Conservation (phyloP, 2,888 invertebrate genomes). For the Hypselothyrea guttata region DNA sequence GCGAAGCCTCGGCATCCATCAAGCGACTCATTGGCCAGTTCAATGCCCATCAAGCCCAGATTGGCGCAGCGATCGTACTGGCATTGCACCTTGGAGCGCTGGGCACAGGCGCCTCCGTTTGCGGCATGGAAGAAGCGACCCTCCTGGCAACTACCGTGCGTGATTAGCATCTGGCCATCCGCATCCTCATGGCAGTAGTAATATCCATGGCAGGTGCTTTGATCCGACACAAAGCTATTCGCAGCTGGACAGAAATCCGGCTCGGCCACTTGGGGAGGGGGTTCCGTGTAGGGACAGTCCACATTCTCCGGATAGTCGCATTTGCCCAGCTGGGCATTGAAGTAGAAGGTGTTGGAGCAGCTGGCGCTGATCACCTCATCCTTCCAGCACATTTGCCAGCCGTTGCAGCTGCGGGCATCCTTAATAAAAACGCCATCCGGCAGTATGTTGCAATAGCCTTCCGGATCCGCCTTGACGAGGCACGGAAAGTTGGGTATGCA, state of each 20-base stretch:
- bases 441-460: conserved; percentile 74
- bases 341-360: conserved; percentile 70
- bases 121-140: conserved; percentile 65
- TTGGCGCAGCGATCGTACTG: conserved; percentile 70
- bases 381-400: conserved; percentile 69
- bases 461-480: conserved; percentile 53
- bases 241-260: conserved; percentile 51
- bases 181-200: conserved; percentile 59
- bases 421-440: conserved; percentile 75
- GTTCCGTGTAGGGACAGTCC: conserved; percentile 39
- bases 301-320: conserved; percentile 68
- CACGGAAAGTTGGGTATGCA: conserved; percentile 70
- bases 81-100: conserved; percentile 63
- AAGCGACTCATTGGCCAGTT: conserved; percentile 69
- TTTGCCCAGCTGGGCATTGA: conserved; percentile 49
- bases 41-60: conserved; percentile 62
- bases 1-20: conserved; percentile 73
- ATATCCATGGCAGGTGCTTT: conserved; percentile 72
- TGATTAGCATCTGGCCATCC: conserved; percentile 38
- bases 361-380: conserved; percentile 51
- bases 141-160: conserved; percentile 59
- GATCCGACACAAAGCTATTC: conserved; percentile 71
- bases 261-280: conserved; percentile 34
- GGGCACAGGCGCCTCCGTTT: conserved; percentile 70
- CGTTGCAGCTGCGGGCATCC: conserved; percentile 56